Base-by-base conservation (phyloP, 2,113 vertebrate species). In the Atlantisia rogersi region DNA sequence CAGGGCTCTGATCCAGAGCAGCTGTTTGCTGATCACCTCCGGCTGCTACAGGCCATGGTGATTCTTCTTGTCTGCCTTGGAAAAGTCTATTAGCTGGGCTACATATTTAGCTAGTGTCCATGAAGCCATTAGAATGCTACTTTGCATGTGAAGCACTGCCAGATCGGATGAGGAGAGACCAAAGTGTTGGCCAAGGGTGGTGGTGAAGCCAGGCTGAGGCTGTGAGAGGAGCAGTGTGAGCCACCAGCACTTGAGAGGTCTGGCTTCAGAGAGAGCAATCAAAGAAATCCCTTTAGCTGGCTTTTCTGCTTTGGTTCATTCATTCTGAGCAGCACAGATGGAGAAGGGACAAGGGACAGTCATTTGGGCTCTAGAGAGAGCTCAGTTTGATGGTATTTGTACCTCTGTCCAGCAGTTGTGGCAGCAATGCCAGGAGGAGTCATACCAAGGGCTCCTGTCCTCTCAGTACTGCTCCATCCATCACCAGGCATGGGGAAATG, bases 231-330 rank as follows among this genome's bases (percentile, higher is more conserved):
- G 28, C 21, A 70, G 26, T 2, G 0, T 6, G 21, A 70, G 20
- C 15, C 55, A 48, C 37, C 46, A 39, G 4, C 0, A 0, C 0
- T 1, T 1, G 3, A 29, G 2, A 69, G 22, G 9, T 50, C 40
- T 73, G 58, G 2, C 9, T 59, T 75, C 71, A 80, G 67, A 85
- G 56, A 37, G 16, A 4, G 13, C 2, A 52, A n/a, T 77, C 25
- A 59, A 53, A 92, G 9, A 12, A 50, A 46, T 50, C 67, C 24
- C 24, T 89, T 79, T n/a, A 53, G 15, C 31, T 79, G 37, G 15
- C 2, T 85, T 75, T 91, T 75, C 67, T 87, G 32, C 52, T 74
- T 71, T 62, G 55, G 59, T 76, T 80, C 15, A 18, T 58, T 78
- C 4, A 0, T 52, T 69, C 15, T 32, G 31, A 69, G 50, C 11